phyloP scores from a whole-genome alignment of 2,797 vertebrate genomes.

The Martes flavigula region DNA sequence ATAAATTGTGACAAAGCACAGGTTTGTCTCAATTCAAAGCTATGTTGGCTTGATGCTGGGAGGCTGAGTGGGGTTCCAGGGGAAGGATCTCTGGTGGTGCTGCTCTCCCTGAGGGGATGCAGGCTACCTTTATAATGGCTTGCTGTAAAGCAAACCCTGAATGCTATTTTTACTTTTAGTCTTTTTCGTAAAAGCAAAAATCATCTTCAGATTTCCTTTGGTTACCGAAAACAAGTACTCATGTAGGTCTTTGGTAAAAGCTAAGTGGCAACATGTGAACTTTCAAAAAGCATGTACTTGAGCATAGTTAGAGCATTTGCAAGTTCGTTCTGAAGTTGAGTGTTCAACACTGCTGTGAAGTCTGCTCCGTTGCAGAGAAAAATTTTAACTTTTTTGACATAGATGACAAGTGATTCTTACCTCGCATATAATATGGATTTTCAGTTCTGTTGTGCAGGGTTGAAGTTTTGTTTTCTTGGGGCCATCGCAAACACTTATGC shows the following conservation, averaged over 20 bases:
- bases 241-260: background rate
- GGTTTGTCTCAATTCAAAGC: background rate
- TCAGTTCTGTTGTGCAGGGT: conserved; percentile 53
- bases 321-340: background rate
- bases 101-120: background rate
- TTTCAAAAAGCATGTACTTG: background rate
- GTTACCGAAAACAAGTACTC: background rate
- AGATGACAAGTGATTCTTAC: conserved; percentile 77
- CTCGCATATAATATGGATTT: background rate
- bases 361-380: background rate
- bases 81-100: background rate
- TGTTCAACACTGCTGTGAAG: background rate
- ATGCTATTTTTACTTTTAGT: background rate
- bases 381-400: background rate
- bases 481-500: conserved; percentile 82
- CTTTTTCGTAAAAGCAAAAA: background rate
- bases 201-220: background rate
- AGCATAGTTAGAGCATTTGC: background rate
- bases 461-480: conserved; percentile 71
- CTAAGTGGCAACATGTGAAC: background rate
- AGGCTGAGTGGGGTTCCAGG: background rate
- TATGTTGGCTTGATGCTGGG: background rate
- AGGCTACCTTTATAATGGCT: background rate
- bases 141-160: background rate
- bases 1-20: background rate